A percentile compares a stretch with the other conserved stretches of the same genome.
phyloP scores from a whole-genome alignment of 2,888 invertebrate genomes.

The Sminthurinus aureus region DNA sequence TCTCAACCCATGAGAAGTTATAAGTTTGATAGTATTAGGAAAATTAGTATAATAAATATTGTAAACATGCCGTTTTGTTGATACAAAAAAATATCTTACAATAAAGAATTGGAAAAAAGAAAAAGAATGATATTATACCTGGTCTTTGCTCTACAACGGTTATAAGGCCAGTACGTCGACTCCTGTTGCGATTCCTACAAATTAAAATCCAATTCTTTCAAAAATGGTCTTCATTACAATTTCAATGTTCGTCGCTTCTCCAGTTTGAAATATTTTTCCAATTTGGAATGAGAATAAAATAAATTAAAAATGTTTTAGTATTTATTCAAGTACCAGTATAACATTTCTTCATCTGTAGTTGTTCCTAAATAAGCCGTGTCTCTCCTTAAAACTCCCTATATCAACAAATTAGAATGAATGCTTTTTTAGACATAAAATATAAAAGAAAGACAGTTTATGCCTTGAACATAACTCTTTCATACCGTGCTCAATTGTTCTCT shows the following conservation, averaged over 20 bases:
- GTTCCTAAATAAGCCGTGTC: conserved; percentile 56
- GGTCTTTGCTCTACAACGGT: conserved; percentile 88
- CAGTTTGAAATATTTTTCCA: too few species aligned
- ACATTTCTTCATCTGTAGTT: conserved; percentile 55
- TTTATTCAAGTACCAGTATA: conserved; percentile 19
- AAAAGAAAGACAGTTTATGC: conserved; percentile 13
- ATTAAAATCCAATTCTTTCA: too few species aligned
- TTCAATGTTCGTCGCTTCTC: too few species aligned
- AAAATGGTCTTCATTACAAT: too few species aligned
- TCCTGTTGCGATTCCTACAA: conserved; percentile 46
- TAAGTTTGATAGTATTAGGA: too few species aligned
- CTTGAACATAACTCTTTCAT: conserved; percentile 7
- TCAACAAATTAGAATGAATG: conserved; percentile 18
- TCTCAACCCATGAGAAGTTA: too few species aligned
- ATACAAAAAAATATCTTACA: too few species aligned
- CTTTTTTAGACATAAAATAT: not conserved
- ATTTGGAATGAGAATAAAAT: too few species aligned
- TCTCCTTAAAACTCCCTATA: conserved; percentile 57
- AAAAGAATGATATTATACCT: conserved; percentile 67
- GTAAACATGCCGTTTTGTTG: too few species aligned
- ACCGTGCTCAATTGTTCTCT: conserved; percentile 60
- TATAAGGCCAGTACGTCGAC: conserved; percentile 78
- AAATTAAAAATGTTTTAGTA: too few species aligned
- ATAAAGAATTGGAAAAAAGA: not conserved
- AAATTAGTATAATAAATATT: too few species aligned